Evolutionary conservation across 1,140 invertebrate species (phyloP).

Genomic region (Aleiodes sp.): DNA sequence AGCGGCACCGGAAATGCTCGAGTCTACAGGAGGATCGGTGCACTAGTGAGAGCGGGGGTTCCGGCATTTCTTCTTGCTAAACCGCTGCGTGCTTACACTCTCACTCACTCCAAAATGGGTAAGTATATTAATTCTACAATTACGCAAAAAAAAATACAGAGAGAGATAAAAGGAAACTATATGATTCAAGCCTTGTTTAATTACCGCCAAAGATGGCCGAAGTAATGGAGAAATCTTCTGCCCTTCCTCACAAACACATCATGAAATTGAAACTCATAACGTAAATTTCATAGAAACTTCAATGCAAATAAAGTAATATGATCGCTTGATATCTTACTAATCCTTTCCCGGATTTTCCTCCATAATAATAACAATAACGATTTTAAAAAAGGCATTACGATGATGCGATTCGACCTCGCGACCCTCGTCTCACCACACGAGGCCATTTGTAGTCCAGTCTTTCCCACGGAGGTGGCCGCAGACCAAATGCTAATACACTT

Average conservation of each 20-base stretch:
- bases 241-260: neutral
- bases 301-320: neutral
- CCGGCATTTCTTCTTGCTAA: slow-evolving; percentile 60
- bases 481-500: slow-evolving; percentile 4
- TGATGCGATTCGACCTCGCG: slow-evolving; percentile 11
- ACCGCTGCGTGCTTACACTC: slow-evolving; percentile 59
- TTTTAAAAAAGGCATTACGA: slow-evolving; percentile 17
- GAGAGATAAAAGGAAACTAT: neutral
- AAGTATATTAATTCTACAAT: slow-evolving; percentile 33
- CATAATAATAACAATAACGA: neutral
- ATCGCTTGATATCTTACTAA: slow-evolving; percentile 21
- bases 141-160: neutral
- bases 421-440: slow-evolving; percentile 10
- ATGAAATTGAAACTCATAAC: neutral
- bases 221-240: neutral
- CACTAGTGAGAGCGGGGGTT: slow-evolving; percentile 59
- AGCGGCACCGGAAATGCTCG: slow-evolving; percentile 60
- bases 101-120: slow-evolving; percentile 64
- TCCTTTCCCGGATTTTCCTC: slow-evolving; percentile 16
- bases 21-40: slow-evolving; percentile 60
- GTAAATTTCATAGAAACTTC: neutral
- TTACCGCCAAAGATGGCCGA: neutral
- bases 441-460: slow-evolving; percentile 11
- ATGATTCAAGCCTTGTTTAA: neutral
- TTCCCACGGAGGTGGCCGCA: slow-evolving; percentile 22